Base-by-base conservation (phyloP, 2,113 vertebrate genomes). In the Brachyhypopomus occidentalis region DNA sequence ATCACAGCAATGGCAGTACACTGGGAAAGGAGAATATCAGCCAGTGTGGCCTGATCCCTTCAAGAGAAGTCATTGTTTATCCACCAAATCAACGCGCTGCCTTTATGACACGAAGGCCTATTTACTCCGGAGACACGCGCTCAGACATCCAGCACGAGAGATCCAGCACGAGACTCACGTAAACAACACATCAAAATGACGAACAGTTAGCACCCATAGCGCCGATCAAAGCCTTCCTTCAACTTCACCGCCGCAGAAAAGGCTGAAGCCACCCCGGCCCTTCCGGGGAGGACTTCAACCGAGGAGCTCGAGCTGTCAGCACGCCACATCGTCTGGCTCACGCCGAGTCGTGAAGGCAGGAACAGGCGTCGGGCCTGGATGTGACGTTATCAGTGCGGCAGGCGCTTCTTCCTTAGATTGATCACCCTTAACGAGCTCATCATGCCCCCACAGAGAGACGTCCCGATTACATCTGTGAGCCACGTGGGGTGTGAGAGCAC, bases 401-500 rank as follows among this genome's bases (percentile, higher is more conserved):
- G 87, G 67, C 76, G 23, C 75, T 66, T 78, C 82, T 79, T 85
- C 80, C 83, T 79, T 72, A 84, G 80, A 85, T 77, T 87, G 87
- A 84, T 87, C 77, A 83, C 71, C 82, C 82, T 84, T 88, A 88
- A 88, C 87, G 87, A 88, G 86, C 85, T 85, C 79, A 83, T 86
- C 75, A 86, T 74, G 74, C 86, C 66, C 85, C 84, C 60, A 76
- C 84, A 36, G 87, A 85, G 82, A 84, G 76, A 88, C 63, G 78
- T 83, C 75, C 82, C 78, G 82, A 88, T 88, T 85, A 84, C 84
- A 84, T 87, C 82, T 85, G 79, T 56, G 73, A 84, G 30, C 83
- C 83, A 74, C 82, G 79, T 55, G 76, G 77, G 74, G 78, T 67
- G 76, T 60, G 70, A 76, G 52, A 72, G 72, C 83, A 75, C 82